Percentiles rank a stretch among this genome's conserved stretches.
Evolutionary conservation across 2,113 vertebrate species (phyloP).

Genomic region (Grammomys surdaster): DNA sequence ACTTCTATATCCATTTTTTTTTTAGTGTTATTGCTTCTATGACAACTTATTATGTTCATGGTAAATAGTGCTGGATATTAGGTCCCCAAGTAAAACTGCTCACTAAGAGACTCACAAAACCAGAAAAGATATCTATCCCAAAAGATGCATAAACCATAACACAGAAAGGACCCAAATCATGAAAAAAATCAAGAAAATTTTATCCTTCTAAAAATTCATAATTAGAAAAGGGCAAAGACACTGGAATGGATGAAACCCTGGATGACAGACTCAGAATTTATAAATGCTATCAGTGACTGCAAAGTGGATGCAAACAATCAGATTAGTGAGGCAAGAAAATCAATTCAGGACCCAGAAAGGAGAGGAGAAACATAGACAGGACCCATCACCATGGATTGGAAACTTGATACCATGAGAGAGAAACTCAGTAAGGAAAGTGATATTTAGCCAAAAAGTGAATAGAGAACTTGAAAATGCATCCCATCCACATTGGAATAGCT

Average conservation of each 20-base stretch:
- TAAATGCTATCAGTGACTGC: not conserved
- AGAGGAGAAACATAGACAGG: not conserved
- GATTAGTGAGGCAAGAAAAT: not conserved
- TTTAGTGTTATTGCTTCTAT: not conserved
- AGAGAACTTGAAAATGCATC: not conserved
- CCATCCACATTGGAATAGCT: not conserved
- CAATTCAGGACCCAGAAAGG: not conserved
- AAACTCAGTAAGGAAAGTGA: not conserved
- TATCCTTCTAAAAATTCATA: not conserved
- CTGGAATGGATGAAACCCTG: not conserved
- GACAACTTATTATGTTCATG: not conserved
- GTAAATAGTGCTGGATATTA: not conserved
- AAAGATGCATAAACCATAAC: not conserved
- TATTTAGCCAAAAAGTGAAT: not conserved
- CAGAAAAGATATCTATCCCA: not conserved
- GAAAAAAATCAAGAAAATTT: not conserved
- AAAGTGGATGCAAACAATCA: not conserved
- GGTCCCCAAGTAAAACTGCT: not conserved
- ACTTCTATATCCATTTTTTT: not conserved
- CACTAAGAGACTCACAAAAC: not conserved
- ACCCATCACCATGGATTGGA: not conserved
- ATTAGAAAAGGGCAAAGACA: not conserved
- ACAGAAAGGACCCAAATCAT: not conserved
- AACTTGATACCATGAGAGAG: not conserved
- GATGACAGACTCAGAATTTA: not conserved